Conservation (phyloP, 2,797 vertebrate species). For the Tragelaphus oryx region DNA sequence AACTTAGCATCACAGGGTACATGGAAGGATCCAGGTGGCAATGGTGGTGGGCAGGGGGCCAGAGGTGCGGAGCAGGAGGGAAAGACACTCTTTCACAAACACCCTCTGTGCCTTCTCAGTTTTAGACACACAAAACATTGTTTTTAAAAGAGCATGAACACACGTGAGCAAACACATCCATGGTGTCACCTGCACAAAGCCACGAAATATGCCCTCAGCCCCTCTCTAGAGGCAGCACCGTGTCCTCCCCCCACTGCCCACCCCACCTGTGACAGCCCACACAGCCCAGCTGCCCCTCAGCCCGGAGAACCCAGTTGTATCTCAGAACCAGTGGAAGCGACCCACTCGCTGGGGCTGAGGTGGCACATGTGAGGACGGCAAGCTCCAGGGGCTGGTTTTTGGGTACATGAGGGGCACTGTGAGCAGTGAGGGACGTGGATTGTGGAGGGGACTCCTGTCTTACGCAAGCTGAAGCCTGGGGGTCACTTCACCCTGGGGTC, state of each 20-base stretch:
- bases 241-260: neutral
- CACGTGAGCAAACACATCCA: neutral
- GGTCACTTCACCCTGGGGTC: neutral
- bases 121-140: neutral
- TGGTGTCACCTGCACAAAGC: neutral
- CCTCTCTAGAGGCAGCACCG: neutral
- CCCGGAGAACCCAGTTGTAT: neutral
- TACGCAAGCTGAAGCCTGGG: neutral
- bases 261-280: neutral
- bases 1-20: neutral
- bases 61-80: accelerated
- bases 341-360: neutral
- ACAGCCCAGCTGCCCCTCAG: neutral
- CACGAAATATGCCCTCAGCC: neutral
- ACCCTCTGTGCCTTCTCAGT: neutral
- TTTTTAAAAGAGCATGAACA: neutral
- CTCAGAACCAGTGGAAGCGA: neutral
- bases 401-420: neutral
- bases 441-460: neutral
- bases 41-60: neutral
- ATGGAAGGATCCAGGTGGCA: neutral
- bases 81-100: neutral
- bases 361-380: neutral
- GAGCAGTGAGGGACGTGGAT: neutral
- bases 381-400: neutral